These are phyloP conservation scores for Takifugu flavidus DNA, from an alignment of 2,113 vertebrate genomes.

Conservation along the genomic window DNA sequence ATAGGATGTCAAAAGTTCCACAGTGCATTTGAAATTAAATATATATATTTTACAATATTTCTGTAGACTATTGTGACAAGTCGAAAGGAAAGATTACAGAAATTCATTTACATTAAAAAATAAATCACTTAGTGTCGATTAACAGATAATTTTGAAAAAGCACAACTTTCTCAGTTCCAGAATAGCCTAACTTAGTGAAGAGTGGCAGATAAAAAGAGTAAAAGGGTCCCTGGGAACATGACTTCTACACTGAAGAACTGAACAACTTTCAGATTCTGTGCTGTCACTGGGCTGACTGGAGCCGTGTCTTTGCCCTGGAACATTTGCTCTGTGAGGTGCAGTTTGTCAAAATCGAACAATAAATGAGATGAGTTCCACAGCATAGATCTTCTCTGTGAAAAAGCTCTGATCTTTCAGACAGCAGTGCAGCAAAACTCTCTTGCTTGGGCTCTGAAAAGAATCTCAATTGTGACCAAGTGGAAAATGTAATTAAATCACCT, in stretches of 20 bases:
- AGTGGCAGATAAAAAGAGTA: background rate
- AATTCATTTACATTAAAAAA: constrained; percentile 7
- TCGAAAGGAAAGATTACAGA: constrained; percentile 32
- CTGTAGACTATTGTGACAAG: no score
- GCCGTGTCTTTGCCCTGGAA: constrained; percentile 20
- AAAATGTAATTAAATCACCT: constrained; percentile 34
- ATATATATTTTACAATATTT: no score
- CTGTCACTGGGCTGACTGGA: constrained; percentile 15
- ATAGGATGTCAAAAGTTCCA: no score
- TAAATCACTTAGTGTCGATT: background rate
- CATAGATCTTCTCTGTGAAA: constrained; percentile 27
- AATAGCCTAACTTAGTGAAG: background rate
- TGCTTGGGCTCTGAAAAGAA: constrained; percentile 31
- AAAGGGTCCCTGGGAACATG: background rate
- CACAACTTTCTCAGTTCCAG: no score
- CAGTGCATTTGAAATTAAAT: no score
- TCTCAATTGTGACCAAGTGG: constrained; percentile 10
- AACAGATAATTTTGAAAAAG: background rate
- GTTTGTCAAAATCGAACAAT: constrained; percentile 43
- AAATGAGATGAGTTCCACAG: constrained; percentile 15
- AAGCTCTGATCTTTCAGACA: constrained; percentile 20
- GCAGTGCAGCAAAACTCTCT: constrained; percentile 19
- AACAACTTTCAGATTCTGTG: constrained; percentile 20
- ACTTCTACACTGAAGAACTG: constrained; percentile 25
- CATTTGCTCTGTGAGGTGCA: constrained; percentile 24